phyloP scores from a whole-genome alignment of 2,888 invertebrate genomes.

The Hetaerina titia region DNA sequence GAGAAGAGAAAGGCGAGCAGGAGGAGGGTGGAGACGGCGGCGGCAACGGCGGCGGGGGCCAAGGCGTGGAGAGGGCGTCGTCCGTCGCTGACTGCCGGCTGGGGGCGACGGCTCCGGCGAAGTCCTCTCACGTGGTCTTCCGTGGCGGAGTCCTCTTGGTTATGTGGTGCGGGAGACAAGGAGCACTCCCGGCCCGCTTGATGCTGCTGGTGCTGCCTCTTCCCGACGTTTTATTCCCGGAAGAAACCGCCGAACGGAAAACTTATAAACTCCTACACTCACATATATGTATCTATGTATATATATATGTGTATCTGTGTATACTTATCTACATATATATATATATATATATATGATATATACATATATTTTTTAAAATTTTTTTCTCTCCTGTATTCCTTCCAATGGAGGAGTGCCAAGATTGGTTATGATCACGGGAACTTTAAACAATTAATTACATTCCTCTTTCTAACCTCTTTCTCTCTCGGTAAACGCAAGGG shows the following conservation, averaged over 20 bases:
- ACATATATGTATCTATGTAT: background rate
- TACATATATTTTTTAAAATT: background rate
- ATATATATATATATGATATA: background rate
- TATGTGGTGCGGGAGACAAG: background rate
- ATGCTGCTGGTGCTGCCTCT: background rate
- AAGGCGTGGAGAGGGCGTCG: background rate
- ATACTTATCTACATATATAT: background rate
- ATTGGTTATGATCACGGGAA: background rate
- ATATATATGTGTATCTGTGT: background rate
- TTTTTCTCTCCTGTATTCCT: slow-evolving; percentile 14
- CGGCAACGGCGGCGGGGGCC: background rate
- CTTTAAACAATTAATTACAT: background rate
- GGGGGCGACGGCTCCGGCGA: background rate
- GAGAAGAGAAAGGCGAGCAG: background rate
- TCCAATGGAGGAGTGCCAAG: background rate
- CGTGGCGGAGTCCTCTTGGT: background rate
- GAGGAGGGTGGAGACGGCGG: background rate
- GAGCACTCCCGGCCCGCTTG: background rate
- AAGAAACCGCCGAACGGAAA: background rate
- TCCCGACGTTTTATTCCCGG: background rate
- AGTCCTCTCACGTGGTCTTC: background rate
- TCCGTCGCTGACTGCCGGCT: background rate
- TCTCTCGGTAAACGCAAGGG: background rate
- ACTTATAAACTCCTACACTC: background rate
- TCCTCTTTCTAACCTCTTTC: background rate